Percentiles rank a stretch among this genome's conserved stretches.
These are phyloP conservation scores for Brenthis hecate DNA, from an alignment of 2,888 invertebrate genomes.

Conservation along the genomic window DNA sequence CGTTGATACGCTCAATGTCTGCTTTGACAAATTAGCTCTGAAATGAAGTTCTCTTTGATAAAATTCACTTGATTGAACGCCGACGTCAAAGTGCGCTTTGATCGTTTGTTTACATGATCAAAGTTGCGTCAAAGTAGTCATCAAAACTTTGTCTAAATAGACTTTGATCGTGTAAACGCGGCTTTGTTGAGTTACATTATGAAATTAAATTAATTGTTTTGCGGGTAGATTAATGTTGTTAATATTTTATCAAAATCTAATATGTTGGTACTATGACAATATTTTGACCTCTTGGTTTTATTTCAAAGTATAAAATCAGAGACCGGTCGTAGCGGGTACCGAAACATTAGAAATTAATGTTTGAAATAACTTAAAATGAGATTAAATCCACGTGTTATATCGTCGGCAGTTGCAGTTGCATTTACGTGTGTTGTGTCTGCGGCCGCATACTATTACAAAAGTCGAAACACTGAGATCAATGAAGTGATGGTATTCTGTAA, in stretches of 20 bases:
- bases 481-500: slow-evolving; percentile 80
- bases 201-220: background rate
- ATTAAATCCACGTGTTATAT: slow-evolving; percentile 63
- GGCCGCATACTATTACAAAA: slow-evolving; percentile 71
- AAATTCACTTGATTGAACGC: too few relatives aligned
- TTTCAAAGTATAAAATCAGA: slow-evolving; percentile 61
- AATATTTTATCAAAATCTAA: slow-evolving; percentile 35
- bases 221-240: slow-evolving; percentile 57
- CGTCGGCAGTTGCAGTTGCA: slow-evolving; percentile 69
- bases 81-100: too few relatives aligned
- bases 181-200: background rate
- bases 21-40: too few relatives aligned
- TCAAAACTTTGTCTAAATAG: too few relatives aligned
- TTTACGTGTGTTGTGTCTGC: slow-evolving; percentile 71
- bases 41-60: too few relatives aligned
- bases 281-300: slow-evolving; percentile 64
- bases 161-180: too few relatives aligned
- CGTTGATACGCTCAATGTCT: too few relatives aligned
- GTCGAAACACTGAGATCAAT: slow-evolving; percentile 64
- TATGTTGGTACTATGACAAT: slow-evolving; percentile 44
- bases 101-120: too few relatives aligned
- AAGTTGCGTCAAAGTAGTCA: too few relatives aligned
- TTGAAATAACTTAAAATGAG: slow-evolving; percentile 71
- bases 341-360: slow-evolving; percentile 58
- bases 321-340: slow-evolving; percentile 53